A percentile compares a stretch with the other conserved stretches of the same genome.
These are phyloP conservation scores for Leucosticte australis DNA, from an alignment of 2,113 vertebrate genomes.

Conservation along the genomic window DNA sequence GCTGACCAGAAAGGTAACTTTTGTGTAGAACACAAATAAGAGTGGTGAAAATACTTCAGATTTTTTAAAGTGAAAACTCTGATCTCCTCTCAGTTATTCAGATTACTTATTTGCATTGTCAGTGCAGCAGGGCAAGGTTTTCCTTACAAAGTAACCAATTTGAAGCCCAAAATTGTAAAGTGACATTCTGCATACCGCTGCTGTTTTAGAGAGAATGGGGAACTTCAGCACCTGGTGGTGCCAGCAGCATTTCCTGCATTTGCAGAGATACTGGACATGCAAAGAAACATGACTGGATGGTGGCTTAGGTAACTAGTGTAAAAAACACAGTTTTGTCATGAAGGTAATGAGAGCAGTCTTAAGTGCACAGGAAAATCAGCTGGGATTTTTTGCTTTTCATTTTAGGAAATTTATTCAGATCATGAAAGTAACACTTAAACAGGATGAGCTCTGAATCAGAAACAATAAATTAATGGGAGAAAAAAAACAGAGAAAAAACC, in stretches of 20 bases:
- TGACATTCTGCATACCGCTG: neutral
- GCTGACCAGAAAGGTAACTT: neutral
- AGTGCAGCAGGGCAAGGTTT: neutral
- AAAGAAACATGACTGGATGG: neutral
- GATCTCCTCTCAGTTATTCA: neutral
- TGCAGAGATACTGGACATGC: neutral
- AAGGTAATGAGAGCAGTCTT: neutral
- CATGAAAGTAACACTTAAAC: neutral
- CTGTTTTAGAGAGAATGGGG: neutral
- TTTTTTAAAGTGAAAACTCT: neutral
- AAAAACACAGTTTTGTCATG: neutral
- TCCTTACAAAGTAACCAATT: neutral
- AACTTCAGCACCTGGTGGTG: neutral
- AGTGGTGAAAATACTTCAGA: neutral
- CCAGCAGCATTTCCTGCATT: neutral
- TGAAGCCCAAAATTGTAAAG: constrained; percentile 22
- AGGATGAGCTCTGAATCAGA: neutral
- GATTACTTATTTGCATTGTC: neutral
- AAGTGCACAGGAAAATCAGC: neutral
- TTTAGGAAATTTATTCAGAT: neutral
- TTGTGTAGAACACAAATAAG: neutral
- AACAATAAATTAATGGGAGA: neutral
- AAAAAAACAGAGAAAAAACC: neutral
- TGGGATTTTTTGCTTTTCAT: neutral
- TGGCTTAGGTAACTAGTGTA: neutral